Evolutionary conservation across 2,888 invertebrate genomes (phyloP), one percentile per base, ranked within the genome.

Genomic region (Eupeodes luniger): DNA sequence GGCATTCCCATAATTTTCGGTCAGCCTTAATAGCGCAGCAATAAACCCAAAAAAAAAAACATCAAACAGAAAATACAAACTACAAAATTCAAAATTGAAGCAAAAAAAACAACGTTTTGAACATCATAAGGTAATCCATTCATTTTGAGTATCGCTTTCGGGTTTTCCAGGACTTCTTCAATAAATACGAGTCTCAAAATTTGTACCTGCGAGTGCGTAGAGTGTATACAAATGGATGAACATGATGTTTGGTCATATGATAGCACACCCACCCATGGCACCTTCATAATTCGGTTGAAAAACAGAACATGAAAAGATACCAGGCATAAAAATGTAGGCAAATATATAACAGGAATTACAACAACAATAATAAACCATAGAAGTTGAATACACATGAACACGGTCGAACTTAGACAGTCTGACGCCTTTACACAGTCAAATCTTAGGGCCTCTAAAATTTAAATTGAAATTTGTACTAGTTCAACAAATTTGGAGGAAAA

Each of bases 111-210:
- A 69, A 19, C 40, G 14, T 40, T 70, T 55, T 10, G 40, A 55
- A 66, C 51, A 57, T 44, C 36, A 49, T 36, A 67, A 75, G 61
- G 36, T 53, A 80, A 75, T 66, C 57, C 27, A 83, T 74, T 81
- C 85, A 74, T 64, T 89, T 62, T 70, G 64, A 59, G 55, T 51
- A 51, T 61, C 81, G 72, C 53, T 83, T 82, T 40, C 79, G 90
- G 87, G 75, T 85, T 88, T 89, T 85, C 90, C 81, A 89, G 87
- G 87, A 88, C 69, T 87, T 83, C 81, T 87, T 90, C 90, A 89
- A 90, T 90, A 90, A 90, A 89, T 1, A 40, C 76, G 49, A 79
- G 49, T 70, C 36, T 69, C n/a, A 61, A 55, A 44, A 72, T 81
- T 70, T 64, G 62, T 88, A 85, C 81, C 81, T 89, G 66, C 66